Conservation (phyloP, 2,797 vertebrate genomes). For the Clarias laeviceps region DNA sequence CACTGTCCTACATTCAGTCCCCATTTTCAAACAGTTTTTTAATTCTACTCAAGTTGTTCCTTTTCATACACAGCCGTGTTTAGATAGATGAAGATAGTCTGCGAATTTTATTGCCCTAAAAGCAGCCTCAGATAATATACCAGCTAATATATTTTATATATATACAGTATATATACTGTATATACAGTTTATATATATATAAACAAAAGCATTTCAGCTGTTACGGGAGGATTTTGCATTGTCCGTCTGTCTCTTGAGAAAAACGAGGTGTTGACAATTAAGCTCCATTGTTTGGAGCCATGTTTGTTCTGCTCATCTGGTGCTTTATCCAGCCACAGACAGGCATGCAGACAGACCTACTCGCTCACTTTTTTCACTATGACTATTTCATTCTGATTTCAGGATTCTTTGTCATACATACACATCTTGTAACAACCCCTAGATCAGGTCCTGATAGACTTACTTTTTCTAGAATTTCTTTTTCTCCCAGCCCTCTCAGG, state of each 20-base stretch:
- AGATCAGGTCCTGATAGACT: conserved; percentile 13
- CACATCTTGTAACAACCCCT: not conserved
- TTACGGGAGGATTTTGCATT: conserved; percentile 23
- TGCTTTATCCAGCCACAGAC: conserved; percentile 52
- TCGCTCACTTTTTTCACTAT: not conserved
- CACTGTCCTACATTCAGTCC: conserved; percentile 40
- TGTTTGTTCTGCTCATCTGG: conserved; percentile 44
- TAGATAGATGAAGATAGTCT: conserved; percentile 10
- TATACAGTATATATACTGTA: too few species aligned
- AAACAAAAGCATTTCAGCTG: not conserved
- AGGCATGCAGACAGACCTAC: conserved; percentile 32
- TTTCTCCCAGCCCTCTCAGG: conserved; percentile 11
- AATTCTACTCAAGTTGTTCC: conserved; percentile 28
- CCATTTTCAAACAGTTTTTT: conserved; percentile 1
- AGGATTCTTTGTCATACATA: not conserved
- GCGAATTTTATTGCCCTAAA: not conserved
- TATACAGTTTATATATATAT: not conserved
- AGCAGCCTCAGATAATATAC: not conserved
- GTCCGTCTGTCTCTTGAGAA: conserved; percentile 45
- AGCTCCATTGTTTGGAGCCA: conserved; percentile 12
- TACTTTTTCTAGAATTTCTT: conserved; percentile 1
- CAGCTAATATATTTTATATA: not conserved
- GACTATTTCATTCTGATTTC: conserved; percentile 15
- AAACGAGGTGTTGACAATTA: conserved; percentile 33
- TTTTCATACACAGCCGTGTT: conserved; percentile 36